Evolutionary conservation across 2,888 invertebrate species (phyloP).

Genomic region (Coleophora deauratella): DNA sequence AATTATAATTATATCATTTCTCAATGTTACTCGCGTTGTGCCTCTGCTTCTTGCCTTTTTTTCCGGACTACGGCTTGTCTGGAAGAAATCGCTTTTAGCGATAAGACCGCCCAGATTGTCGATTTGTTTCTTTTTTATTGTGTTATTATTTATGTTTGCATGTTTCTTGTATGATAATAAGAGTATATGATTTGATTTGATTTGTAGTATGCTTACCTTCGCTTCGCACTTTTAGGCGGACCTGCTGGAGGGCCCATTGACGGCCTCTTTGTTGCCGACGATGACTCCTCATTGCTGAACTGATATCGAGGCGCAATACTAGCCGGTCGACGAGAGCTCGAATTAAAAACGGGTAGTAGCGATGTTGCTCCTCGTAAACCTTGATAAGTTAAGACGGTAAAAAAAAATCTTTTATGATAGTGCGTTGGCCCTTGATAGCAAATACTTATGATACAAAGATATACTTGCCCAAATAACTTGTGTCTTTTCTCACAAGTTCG

Average conservation of each 20-base stretch:
- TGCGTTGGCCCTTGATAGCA: no score
- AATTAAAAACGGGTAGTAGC: slow-evolving; percentile 26
- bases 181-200: background rate
- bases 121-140: no score
- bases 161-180: background rate
- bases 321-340: slow-evolving; percentile 12
- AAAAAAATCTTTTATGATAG: no score
- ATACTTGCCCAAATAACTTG: slow-evolving; percentile 33
- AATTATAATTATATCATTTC: no score
- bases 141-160: no score
- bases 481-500: slow-evolving; percentile 46
- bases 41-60: no score
- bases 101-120: no score
- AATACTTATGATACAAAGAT: background rate
- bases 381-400: no score
- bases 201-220: slow-evolving; percentile 33
- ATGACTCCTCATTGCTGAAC: slow-evolving; percentile 32
- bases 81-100: no score
- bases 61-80: no score
- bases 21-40: no score
- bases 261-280: slow-evolving; percentile 22
- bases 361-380: slow-evolving; percentile 43
- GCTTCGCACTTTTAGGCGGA: slow-evolving; percentile 41
- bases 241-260: slow-evolving; percentile 57
- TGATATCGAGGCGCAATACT: slow-evolving; percentile 44